These are phyloP conservation scores for Caenorhabditis panamensis DNA, from an alignment of 2,888 invertebrate genomes.

Conservation along the genomic window DNA sequence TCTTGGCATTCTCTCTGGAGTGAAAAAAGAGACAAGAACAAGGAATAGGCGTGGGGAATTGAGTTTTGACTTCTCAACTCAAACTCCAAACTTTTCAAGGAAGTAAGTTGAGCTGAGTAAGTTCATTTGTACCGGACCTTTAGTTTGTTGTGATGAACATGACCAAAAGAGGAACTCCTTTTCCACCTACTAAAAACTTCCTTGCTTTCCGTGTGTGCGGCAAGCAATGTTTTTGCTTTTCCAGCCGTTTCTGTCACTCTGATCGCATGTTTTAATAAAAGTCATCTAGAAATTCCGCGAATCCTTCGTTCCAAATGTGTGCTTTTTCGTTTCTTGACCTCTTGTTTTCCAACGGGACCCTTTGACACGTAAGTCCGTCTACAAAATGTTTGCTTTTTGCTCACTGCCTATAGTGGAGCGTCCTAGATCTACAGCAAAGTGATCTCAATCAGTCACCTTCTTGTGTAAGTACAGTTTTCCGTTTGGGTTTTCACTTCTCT, in stretches of 20 bases:
- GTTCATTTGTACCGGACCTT: no score
- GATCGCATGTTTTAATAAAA: conserved; percentile 14
- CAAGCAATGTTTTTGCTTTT: no score
- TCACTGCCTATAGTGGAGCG: neutral
- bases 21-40: no score
- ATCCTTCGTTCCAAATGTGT: conserved; percentile 8
- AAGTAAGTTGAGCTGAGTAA: no score
- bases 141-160: no score
- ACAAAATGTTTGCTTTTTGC: conserved; percentile 9
- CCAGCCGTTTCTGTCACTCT: neutral
- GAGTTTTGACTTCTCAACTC: neutral
- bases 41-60: no score
- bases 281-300: neutral
- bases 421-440: no score
- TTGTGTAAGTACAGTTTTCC: no score
- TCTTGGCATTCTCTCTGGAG: neutral
- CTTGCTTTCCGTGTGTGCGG: neutral
- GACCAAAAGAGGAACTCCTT: no score
- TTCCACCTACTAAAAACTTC: neutral
- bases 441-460: no score
- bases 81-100: no score
- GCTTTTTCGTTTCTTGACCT: conserved; percentile 9
- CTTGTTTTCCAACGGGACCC: conserved; percentile 14
- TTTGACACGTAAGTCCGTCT: conserved; percentile 10
- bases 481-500: no score